Base-by-base conservation (phyloP, 2,888 invertebrate genomes). In the Vanessa cardui region DNA sequence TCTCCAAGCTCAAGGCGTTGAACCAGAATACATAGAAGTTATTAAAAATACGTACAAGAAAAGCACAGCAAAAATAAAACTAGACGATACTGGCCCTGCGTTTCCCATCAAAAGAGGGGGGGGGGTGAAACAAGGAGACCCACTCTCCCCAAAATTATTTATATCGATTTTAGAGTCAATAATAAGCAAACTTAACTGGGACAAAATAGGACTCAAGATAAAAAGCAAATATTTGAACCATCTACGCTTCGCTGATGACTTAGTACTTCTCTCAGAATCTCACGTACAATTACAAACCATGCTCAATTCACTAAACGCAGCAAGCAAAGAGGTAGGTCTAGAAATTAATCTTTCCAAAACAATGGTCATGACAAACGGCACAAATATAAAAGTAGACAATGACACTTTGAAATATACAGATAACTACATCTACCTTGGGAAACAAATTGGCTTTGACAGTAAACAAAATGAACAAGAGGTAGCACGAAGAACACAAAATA, bases 281-380 rank as follows among this genome's bases (percentile, higher is more conserved):
- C 60, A 61, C 58, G 50, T 16, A 12, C 61, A 73, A 59, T 15
- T 70, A 58, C 72, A n/a, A n/a, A n/a, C n/a, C n/a, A n/a, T n/a
- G n/a, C n/a, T n/a, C n/a, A n/a, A n/a, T n/a, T n/a, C n/a, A 72
- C 26, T 6, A 7, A 33, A 72, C 72, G 72, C 21, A 69, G 6
- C 26, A 71, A 73, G 72, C 33, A 70, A 62, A 16, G 8, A 64
- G 6, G 67, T 70, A 12, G 72, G 71, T 12, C 56, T 66, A 54
- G 66, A 72, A 62, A 70, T 72, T 54, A 72, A 73, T 49, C 65
- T 68, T 49, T 47, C 63, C 0, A 73, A 71, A 67, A 71, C 69
- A 39, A 69, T 71, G 71, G 18, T 69, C 5, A 66, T 71, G 70
- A 72, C 72, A 62, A 72, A 72, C 26, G 69, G 69, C 39, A 56